phyloP scores from a whole-genome alignment of 2,797 vertebrate species.

The Mionectes olivaceus region DNA sequence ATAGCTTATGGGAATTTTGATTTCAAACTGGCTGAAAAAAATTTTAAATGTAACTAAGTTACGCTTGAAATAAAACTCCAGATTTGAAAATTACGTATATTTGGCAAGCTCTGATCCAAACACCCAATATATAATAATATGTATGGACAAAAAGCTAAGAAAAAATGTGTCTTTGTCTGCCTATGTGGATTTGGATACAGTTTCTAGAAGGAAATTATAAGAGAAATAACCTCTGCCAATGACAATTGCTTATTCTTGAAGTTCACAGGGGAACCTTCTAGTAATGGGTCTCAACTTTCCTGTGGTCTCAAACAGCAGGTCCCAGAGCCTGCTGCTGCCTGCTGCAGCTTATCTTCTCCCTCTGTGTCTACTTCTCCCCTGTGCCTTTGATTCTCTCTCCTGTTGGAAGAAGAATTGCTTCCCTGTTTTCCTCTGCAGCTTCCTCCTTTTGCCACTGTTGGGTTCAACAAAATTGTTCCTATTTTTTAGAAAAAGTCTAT shows the following conservation, averaged over 20 bases:
- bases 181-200: neutral
- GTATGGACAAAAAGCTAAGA: neutral
- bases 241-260: neutral
- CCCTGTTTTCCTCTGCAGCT: neutral
- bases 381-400: neutral
- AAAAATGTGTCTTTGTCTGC: neutral
- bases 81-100: neutral
- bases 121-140: neutral
- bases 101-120: neutral
- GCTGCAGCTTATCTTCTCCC: neutral
- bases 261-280: neutral
- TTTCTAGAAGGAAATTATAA: neutral
- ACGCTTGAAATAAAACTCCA: neutral
- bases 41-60: neutral
- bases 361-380: neutral
- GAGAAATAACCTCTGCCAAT: neutral
- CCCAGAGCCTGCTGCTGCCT: neutral
- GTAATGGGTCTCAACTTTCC: neutral
- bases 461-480: neutral
- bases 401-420: neutral
- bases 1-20: neutral
- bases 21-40: neutral
- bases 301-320: neutral
- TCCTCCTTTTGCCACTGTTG: neutral
- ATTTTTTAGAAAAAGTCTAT: accelerated